Evolutionary conservation across 2,797 vertebrate genomes (phyloP).

Genomic region (Chrysocyon brachyurus): DNA sequence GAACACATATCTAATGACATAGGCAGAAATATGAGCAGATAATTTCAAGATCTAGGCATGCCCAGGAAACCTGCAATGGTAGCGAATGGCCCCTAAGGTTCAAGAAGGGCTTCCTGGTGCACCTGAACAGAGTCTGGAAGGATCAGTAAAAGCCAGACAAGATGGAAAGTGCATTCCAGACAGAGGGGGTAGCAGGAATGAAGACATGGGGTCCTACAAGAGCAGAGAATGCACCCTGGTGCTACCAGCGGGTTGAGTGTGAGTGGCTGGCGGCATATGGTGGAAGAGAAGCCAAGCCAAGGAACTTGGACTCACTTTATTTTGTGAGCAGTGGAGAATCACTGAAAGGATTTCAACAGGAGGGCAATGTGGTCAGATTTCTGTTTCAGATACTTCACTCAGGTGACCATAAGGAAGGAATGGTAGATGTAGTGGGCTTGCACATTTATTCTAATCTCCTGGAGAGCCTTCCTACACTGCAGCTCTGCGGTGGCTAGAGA

Average conservation of each 20-base stretch:
- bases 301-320: neutral
- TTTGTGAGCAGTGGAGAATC: neutral
- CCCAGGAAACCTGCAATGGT: neutral
- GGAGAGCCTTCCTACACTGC: neutral
- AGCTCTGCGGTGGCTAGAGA: neutral
- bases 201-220: neutral
- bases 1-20: neutral
- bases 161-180: fast-evolving
- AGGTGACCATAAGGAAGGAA: neutral
- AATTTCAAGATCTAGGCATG: neutral
- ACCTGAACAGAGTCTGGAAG: neutral
- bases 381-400: neutral
- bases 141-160: neutral
- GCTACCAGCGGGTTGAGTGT: neutral
- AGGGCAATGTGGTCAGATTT: neutral
- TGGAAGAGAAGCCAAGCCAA: neutral
- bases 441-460: neutral
- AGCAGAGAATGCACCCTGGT: neutral
- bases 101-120: neutral
- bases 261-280: fast-evolving
- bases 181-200: neutral
- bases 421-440: neutral
- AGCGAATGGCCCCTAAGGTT: neutral
- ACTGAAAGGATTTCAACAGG: neutral
- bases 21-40: neutral